Evolutionary conservation across 2,888 invertebrate genomes (phyloP).

Genomic region (Mechanitis mazaeus): DNA sequence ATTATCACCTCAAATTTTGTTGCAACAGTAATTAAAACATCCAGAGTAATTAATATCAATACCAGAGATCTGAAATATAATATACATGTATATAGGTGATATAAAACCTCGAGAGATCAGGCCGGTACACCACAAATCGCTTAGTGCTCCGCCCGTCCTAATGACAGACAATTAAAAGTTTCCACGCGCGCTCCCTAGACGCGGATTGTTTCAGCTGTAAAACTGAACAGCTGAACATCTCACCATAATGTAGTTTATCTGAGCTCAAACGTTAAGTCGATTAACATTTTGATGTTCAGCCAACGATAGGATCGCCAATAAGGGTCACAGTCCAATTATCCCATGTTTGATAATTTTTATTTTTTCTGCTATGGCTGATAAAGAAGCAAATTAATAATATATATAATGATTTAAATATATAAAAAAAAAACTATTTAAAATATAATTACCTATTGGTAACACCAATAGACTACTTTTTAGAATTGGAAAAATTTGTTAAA

Average conservation of each 20-base stretch:
- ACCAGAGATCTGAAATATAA: slow-evolving; percentile 40
- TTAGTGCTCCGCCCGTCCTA: slow-evolving; percentile 73
- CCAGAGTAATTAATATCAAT: slow-evolving; percentile 23
- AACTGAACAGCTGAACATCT: slow-evolving; percentile 66
- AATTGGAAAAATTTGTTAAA: too few relatives aligned
- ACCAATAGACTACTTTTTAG: too few relatives aligned
- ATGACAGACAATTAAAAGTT: slow-evolving; percentile 78
- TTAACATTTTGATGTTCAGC: slow-evolving; percentile 67
- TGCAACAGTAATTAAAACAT: slow-evolving; percentile 10
- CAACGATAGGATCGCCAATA: slow-evolving; percentile 39
- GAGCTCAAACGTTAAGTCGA: slow-evolving; percentile 49
- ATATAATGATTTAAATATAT: too few relatives aligned
- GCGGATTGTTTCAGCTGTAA: slow-evolving; percentile 70
- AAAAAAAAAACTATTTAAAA: too few relatives aligned
- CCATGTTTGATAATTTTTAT: neutral
- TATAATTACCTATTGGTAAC: too few relatives aligned
- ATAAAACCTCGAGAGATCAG: slow-evolving; percentile 63
- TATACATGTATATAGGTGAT: slow-evolving; percentile 56
- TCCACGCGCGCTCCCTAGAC: slow-evolving; percentile 56
- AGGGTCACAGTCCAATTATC: slow-evolving; percentile 20
- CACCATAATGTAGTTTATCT: slow-evolving; percentile 65
- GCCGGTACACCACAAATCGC: slow-evolving; percentile 76
- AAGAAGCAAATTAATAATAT: too few relatives aligned
- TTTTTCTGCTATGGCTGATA: neutral
- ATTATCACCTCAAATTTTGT: neutral